These are phyloP conservation scores for Anhinga rufa DNA, from an alignment of 2,113 vertebrate genomes.

Conservation along the genomic window DNA sequence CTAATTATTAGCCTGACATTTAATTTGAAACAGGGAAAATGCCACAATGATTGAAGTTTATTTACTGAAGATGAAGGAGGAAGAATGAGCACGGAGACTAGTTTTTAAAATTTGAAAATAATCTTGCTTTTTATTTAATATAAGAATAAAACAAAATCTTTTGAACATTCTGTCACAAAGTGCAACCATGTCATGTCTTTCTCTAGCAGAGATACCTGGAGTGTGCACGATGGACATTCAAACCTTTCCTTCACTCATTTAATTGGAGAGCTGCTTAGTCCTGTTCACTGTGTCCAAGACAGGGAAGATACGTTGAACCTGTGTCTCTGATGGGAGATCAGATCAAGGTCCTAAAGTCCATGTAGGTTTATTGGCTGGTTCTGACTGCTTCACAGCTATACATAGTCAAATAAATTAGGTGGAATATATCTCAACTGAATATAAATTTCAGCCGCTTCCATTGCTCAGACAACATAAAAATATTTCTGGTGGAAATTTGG, in stretches of 20 bases:
- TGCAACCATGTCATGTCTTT: neutral
- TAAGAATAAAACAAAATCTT: neutral
- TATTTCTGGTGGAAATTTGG: neutral
- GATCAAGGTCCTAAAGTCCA: neutral
- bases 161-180: neutral
- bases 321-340: neutral
- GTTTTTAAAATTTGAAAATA: neutral
- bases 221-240: rapidly evolving
- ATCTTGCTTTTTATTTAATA: neutral
- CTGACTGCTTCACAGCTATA: neutral
- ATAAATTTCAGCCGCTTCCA: neutral
- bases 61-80: neutral
- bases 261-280: neutral
- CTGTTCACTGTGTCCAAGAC: neutral
- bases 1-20: neutral
- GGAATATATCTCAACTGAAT: neutral
- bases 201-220: neutral
- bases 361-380: neutral
- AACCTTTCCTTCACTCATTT: neutral
- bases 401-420: neutral
- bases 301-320: neutral
- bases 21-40: constrained; percentile 4
- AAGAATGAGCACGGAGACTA: neutral
- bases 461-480: neutral
- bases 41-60: neutral